These are phyloP conservation scores for Nymphicus hollandicus DNA, from an alignment of 2,113 vertebrate genomes.

Conservation along the genomic window DNA sequence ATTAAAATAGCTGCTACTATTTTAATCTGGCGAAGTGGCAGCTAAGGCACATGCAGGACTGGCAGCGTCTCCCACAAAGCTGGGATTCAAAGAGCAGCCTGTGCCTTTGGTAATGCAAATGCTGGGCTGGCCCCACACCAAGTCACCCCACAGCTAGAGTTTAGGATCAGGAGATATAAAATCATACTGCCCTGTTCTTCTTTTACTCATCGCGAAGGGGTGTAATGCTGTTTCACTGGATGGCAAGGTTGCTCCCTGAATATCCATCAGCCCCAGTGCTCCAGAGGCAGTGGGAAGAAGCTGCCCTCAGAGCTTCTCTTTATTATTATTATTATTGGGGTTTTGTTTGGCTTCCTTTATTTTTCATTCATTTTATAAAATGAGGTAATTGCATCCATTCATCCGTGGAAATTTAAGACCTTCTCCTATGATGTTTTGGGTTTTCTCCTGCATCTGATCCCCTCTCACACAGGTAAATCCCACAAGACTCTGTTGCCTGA, in stretches of 20 bases:
- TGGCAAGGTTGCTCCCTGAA: not conserved
- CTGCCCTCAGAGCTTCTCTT: not conserved
- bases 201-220: not conserved
- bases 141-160: not conserved
- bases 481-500: not conserved
- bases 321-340: not conserved
- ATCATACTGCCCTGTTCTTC: not conserved
- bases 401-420: not conserved
- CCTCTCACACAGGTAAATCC: not conserved
- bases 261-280: not conserved
- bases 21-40: not conserved
- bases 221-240: not conserved
- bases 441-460: not conserved
- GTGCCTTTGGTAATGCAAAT: not conserved
- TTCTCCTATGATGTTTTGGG: not conserved
- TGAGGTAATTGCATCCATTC: not conserved
- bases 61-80: not conserved
- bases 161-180: not conserved
- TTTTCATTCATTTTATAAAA: not conserved
- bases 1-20: slow-evolving; percentile 61
- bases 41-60: not conserved
- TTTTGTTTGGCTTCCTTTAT: not conserved
- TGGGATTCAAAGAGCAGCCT: not conserved
- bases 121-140: not conserved
- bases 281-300: not conserved